Conservation (phyloP, 2,888 invertebrate genomes). For the Amaurobius ferox region DNA sequence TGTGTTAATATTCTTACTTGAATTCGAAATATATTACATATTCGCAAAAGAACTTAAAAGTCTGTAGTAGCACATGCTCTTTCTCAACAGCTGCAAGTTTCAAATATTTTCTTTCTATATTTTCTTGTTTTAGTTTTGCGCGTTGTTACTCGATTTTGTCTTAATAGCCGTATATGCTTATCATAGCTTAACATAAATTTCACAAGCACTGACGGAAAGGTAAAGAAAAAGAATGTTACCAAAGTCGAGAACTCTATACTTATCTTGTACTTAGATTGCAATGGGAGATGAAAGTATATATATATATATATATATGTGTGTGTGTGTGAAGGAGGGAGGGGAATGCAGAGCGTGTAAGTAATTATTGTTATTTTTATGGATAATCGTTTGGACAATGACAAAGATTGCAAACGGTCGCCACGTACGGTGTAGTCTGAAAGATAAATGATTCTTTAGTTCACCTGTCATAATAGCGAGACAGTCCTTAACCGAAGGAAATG, state of each 20-base stretch:
- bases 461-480: slow-evolving; percentile 55
- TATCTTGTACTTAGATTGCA: slow-evolving; percentile 53
- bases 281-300: slow-evolving; percentile 14
- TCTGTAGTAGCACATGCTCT: slow-evolving; percentile 9
- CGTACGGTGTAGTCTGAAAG: slow-evolving; percentile 26
- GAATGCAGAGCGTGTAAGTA: slow-evolving; percentile 53
- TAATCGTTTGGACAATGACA: slow-evolving; percentile 63
- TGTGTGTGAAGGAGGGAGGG: neutral
- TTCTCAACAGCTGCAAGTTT: slow-evolving; percentile 21
- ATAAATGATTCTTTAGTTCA: slow-evolving; percentile 51
- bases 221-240: neutral
- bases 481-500: slow-evolving; percentile 26
- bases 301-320: neutral
- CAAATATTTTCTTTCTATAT: neutral
- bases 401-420: slow-evolving; percentile 41
- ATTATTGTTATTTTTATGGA: slow-evolving; percentile 64
- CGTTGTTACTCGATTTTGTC: slow-evolving; percentile 26
- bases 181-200: slow-evolving; percentile 68
- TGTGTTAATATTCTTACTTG: no score
- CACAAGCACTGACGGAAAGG: slow-evolving; percentile 13
- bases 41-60: neutral
- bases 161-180: slow-evolving; percentile 61
- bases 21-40: neutral
- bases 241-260: slow-evolving; percentile 59
- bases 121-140: slow-evolving; percentile 17